Evolutionary conservation across 1,140 invertebrate genomes (phyloP), one percentile per base, ranked within the genome.

Genomic region (Drosophila nannoptera): DNA sequence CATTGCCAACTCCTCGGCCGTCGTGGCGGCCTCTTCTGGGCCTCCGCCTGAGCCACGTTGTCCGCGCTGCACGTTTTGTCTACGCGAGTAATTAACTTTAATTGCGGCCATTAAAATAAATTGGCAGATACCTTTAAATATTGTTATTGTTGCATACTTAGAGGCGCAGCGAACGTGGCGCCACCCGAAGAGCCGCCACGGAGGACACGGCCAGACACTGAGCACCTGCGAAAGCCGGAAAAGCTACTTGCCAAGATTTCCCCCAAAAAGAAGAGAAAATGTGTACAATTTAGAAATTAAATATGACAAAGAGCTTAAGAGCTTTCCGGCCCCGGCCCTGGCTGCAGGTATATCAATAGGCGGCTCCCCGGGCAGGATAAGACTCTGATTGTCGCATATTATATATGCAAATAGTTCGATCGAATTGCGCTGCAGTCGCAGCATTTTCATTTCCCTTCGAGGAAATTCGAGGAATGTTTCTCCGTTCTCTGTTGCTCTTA

Each of bases 41-140:
- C 38, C 38, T 12, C 40, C 12, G 40, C 40, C 12, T 3, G 5
- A 43, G 40, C 12, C 40, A 14, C 40, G 40, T 43, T 43, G 22
- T 22, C 38, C 66, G 60, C 80, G 69, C 87, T 87, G 84, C 84
- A 87, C 84, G 84, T 87, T 87, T 87, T 81, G 84, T 87, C 84
- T 87, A 87, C 84, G 84, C 84, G 86, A 87, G 86, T 88, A 87
- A 87, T 87, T 87, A 87, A 87, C 86, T 88, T 87, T 87, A 87
- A 87, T 87, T 87, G 86, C 80, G 87, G 78, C 81, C 86, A 87
- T 87, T 87, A 88, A 87, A 88, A 87, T 87, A 87, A 88, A 87
- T 87, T 87, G 86, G 80, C 87, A 87, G 81, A 87, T 88, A 87
- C 86, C 86, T 87, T 87, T 88, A 87, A 87, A 88, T 88, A 88